Conservation (phyloP, 30 jellyfish, hydroid and myxozoan genomes). For the Turritopsis dohrnii region DNA sequence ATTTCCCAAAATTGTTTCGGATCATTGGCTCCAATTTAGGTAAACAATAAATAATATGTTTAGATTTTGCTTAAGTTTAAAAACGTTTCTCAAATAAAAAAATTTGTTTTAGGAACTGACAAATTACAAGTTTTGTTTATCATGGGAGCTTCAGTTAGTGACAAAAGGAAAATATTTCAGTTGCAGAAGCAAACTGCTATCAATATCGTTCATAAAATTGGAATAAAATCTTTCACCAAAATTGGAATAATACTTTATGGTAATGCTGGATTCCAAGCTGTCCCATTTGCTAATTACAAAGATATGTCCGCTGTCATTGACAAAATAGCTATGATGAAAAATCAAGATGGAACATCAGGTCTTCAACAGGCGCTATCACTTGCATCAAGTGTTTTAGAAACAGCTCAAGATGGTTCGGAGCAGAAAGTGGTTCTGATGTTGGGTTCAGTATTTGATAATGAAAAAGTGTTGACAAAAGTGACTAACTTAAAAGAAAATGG, state of each 20-base stretch:
- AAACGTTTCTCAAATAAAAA: background rate
- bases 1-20: background rate
- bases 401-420: constrained; percentile 1
- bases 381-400: background rate
- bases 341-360: background rate
- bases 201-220: background rate
- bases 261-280: background rate
- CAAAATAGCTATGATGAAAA: background rate
- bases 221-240: background rate
- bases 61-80: background rate
- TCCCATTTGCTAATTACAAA: background rate
- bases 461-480: background rate
- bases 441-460: background rate
- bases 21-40: background rate
- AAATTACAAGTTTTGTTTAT: background rate
- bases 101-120: background rate
- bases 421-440: background rate
- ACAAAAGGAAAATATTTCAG: background rate
- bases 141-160: background rate
- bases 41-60: background rate
- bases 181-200: background rate
- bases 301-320: background rate
- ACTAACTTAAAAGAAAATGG: background rate
- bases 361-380: background rate
- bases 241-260: background rate